A percentile compares a stretch with the other conserved stretches of the same genome.
Conservation (phyloP, 2,113 vertebrate genomes). For the Amia ocellicauda region DNA sequence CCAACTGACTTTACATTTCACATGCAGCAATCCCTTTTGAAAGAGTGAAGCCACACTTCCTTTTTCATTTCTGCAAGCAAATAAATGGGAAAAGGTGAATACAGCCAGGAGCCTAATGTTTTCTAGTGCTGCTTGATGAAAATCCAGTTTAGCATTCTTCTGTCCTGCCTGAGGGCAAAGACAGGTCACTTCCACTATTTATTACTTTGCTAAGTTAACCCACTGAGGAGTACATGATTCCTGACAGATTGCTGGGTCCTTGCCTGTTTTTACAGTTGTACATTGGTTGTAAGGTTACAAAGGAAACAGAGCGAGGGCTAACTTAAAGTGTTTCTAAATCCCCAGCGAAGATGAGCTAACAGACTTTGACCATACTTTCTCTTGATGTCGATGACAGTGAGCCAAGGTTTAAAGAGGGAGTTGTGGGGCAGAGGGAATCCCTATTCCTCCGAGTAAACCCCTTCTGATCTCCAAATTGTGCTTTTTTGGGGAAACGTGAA, state of each 20-base stretch:
- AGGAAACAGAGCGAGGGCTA: slow-evolving; percentile 31
- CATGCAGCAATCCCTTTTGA: not conserved
- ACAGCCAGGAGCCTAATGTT: not conserved
- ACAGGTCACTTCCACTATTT: slow-evolving; percentile 39
- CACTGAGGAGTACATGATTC: slow-evolving; percentile 27
- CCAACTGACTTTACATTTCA: not conserved
- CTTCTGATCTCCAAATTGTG: slow-evolving; percentile 32
- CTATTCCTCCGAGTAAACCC: slow-evolving; percentile 11
- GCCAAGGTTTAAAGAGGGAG: slow-evolving; percentile 24
- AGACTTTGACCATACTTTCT: not conserved
- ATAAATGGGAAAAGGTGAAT: not conserved
- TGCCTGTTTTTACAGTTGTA: slow-evolving; percentile 57
- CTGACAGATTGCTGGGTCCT: slow-evolving; percentile 44
- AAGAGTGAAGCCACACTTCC: not conserved
- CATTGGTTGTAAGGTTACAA: slow-evolving; percentile 43
- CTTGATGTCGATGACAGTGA: slow-evolving; percentile 25
- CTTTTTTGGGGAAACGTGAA: not conserved
- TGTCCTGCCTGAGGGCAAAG: slow-evolving; percentile 20
- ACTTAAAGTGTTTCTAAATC: slow-evolving; percentile 34
- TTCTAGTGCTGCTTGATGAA: slow-evolving; percentile 11
- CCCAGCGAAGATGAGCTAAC: slow-evolving; percentile 33
- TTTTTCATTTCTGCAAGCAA: slow-evolving; percentile 3
- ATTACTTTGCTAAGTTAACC: slow-evolving; percentile 25
- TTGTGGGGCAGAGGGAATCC: slow-evolving; percentile 25
- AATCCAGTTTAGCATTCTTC: slow-evolving; percentile 21